Evolutionary conservation across 1,140 invertebrate species (phyloP), one percentile per base, ranked within the genome.

Genomic region (Philaenus spumarius): DNA sequence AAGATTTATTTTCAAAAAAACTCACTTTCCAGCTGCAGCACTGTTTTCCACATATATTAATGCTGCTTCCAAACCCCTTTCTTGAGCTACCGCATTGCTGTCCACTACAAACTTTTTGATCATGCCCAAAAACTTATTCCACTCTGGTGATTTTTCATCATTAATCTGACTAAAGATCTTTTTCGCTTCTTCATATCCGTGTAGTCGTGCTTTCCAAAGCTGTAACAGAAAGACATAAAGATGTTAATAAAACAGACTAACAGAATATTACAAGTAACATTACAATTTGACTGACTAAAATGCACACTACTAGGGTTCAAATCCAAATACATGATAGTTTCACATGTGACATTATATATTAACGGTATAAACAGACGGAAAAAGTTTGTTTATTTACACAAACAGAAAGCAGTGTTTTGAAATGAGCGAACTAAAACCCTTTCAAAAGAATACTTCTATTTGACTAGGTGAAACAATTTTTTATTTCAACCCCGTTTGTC

Each of bases 31-130:
- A 62, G 91, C 90, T 64, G 81, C 73, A 2, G 82, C 83, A 65
- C 90, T 90, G 77, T 95, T 96, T 72, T 96, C 90, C 0, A 96
- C 82, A 77, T 86, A 98, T 15, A 87, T 86, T 20, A 96, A 71
- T 1, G 90, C 85, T 14, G 93, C 93, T 71, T 97, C 93, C 60
- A 98, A 72, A 23, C 91, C 96, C 79, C 95, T 98, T 71, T 98
- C 95, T 74, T 97, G 94, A 1, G 94, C 94, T 23, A 90, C 83
- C 35, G 87, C 94, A 87, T 98, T 97, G 58, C 86, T 93, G 70
- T 98, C 96, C 5, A 82, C 77, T 0, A 97, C 93, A 82, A 98
- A 93, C 73, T 97, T 97, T 69, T 97, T 97, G 34, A 98, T 81
- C n/a, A 97, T 75, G 3, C 89, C 86, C 1, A 90, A 73, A 75